Conservation (phyloP, 2,797 vertebrate genomes). For the Labeo calbasu region DNA sequence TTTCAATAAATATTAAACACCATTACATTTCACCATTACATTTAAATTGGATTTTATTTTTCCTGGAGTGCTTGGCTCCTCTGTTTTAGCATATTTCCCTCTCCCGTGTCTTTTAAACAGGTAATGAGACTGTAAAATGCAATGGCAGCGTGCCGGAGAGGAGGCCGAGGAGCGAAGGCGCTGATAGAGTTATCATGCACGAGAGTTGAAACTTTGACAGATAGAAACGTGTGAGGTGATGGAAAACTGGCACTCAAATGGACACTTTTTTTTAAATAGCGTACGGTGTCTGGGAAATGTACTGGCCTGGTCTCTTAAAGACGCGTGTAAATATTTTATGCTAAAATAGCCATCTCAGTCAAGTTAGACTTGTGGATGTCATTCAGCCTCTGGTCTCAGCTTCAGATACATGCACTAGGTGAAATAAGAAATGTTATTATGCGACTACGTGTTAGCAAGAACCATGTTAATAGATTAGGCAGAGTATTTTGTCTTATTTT, state of each 20-base stretch:
- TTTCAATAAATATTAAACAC: constrained; percentile 87
- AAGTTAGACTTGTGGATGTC: neutral
- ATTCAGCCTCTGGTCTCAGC: neutral
- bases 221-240: constrained; percentile 54
- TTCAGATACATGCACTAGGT: neutral
- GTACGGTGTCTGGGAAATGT: neutral
- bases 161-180: constrained; percentile 54
- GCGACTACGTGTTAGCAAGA: neutral
- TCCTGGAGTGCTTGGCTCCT: constrained; percentile 63
- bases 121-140: constrained; percentile 76
- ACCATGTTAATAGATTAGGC: too few relatives aligned
- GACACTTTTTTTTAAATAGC: neutral
- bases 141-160: constrained; percentile 72
- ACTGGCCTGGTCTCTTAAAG: neutral
- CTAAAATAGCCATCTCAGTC: neutral
- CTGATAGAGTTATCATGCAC: constrained; percentile 65
- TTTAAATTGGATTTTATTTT: constrained; percentile 80
- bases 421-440: neutral
- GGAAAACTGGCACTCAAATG: constrained; percentile 51
- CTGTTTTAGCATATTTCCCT: constrained; percentile 77
- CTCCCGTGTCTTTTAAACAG: constrained; percentile 76
- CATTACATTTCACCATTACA: constrained; percentile 82
- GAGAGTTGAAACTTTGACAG: constrained; percentile 52
- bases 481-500: neutral
- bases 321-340: constrained; percentile 5